A percentile compares a stretch with the other conserved stretches of the same genome.
phyloP scores from a whole-genome alignment of 92 coral and sea anemone genomes.

The Ricordea florida region DNA sequence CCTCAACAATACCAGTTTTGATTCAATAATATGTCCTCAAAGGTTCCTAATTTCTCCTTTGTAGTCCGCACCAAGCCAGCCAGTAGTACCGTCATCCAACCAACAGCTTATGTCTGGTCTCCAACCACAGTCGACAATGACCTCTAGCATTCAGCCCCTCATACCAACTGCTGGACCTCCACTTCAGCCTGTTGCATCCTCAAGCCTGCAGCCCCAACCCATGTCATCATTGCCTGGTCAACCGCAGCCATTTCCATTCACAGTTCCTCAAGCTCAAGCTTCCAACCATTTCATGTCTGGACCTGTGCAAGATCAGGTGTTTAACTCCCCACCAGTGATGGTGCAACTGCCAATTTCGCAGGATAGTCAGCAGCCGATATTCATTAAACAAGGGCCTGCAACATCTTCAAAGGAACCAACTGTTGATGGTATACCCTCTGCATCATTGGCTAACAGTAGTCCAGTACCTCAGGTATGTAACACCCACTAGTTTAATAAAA shows the following conservation, averaged over 20 bases:
- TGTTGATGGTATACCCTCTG: conserved; percentile 8
- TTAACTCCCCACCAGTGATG: conserved; percentile 1
- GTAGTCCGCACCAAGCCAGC: conserved; percentile 5
- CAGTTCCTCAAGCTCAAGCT: too few relatives aligned
- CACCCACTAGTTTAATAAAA: background rate
- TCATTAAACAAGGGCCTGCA: background rate
- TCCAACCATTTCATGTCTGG: conserved; percentile 6
- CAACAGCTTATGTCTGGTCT: conserved; percentile 1
- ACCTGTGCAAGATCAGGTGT: conserved; percentile 17
- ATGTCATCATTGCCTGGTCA: too few relatives aligned
- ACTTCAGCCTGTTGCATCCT: background rate
- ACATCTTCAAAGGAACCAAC: conserved; percentile 14
- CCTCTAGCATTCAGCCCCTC: conserved; percentile 21
- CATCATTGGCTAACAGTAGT: background rate
- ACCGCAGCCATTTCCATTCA: too few relatives aligned
- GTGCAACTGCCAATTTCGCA: conserved; percentile 14
- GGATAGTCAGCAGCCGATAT: conserved; percentile 2
- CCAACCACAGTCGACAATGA: background rate
- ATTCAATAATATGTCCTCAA: too few relatives aligned
- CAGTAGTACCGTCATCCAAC: background rate
- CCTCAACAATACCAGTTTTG: too few relatives aligned
- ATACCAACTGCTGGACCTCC: too few relatives aligned
- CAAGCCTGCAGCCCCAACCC: conserved; percentile 7
- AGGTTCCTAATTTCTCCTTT: background rate
- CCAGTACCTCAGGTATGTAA: conserved; percentile 24